A percentile compares a stretch with the other conserved stretches of the same genome.
Evolutionary conservation across 2,113 vertebrate genomes (phyloP).

Genomic region (Mirounga angustirostris): DNA sequence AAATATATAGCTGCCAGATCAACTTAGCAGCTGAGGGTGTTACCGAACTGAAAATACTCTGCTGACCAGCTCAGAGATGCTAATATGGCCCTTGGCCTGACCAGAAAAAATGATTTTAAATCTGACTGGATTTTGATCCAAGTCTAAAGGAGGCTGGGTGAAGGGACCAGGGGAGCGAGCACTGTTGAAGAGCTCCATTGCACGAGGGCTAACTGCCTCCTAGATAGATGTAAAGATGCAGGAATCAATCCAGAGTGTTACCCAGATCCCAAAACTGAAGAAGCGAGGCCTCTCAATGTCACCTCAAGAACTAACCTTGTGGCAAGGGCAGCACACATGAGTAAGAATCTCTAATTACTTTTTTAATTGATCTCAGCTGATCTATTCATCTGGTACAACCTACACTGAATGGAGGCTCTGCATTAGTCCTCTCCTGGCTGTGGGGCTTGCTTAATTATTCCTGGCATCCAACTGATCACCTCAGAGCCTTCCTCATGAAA

Average conservation of each 20-base stretch:
- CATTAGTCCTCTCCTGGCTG: not conserved
- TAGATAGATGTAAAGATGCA: not conserved
- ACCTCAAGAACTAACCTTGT: not conserved
- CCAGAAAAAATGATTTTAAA: not conserved
- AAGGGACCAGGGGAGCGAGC: not conserved
- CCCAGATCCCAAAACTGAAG: not conserved
- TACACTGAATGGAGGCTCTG: not conserved
- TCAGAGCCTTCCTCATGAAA: conserved; percentile 43
- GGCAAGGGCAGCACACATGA: conserved; percentile 11
- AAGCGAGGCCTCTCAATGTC: not conserved
- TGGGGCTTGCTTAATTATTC: conserved; percentile 50
- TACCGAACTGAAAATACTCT: conserved; percentile 20
- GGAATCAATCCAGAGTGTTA: not conserved
- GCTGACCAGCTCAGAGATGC: not conserved
- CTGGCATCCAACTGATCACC: not conserved
- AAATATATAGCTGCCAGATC: not conserved
- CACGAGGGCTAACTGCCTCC: not conserved
- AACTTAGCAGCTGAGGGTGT: not conserved
- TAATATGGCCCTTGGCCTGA: not conserved
- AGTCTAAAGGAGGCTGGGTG: not conserved
- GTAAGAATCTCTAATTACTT: conserved; percentile 43
- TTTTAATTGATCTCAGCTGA: conserved; percentile 60
- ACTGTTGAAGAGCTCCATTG: no score
- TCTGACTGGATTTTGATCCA: not conserved
- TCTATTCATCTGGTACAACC: conserved; percentile 16